A percentile compares a stretch with the other conserved stretches of the same genome.
Evolutionary conservation across 2,888 invertebrate species (phyloP).

Genomic region (Drosophila differens): DNA sequence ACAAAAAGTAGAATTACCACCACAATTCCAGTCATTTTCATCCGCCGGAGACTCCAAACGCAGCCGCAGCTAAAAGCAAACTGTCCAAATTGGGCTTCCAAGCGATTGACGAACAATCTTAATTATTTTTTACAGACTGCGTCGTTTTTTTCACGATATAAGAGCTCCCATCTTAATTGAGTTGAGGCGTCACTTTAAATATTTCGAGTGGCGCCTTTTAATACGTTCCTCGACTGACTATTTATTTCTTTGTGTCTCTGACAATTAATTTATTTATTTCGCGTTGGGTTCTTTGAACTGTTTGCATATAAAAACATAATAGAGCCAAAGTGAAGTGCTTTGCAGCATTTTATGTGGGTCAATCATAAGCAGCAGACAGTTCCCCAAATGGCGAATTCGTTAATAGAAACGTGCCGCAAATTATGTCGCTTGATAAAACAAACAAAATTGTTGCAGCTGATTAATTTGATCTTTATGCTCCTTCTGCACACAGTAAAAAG

Average conservation of each 20-base stretch:
- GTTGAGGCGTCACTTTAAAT: conserved; percentile 50
- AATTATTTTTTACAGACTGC: conserved; percentile 62
- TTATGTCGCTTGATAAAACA: background rate
- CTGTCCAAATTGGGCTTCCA: conserved; percentile 58
- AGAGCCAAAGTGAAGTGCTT: conserved; percentile 1
- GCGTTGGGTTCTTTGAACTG: conserved; percentile 68
- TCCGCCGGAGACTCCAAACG: conserved; percentile 13
- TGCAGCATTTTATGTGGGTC: conserved; percentile 54
- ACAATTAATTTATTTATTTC: conserved; percentile 56
- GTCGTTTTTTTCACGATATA: background rate
- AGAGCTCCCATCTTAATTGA: conserved; percentile 50
- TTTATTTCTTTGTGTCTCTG: conserved; percentile 9
- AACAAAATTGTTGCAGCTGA: background rate
- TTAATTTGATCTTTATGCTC: conserved; percentile 3
- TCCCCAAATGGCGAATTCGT: conserved; percentile 12
- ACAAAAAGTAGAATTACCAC: conserved; percentile 15
- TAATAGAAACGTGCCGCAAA: conserved; percentile 1
- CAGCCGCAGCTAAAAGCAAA: conserved; percentile 42
- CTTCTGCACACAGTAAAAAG: background rate
- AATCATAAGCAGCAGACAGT: conserved; percentile 37
- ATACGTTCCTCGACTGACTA: conserved; percentile 27
- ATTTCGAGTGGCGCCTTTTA: conserved; percentile 46
- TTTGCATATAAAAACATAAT: conserved; percentile 11
- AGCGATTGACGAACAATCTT: conserved; percentile 48
- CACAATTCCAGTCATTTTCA: conserved; percentile 38